Conservation (phyloP, 2,797 vertebrate species). For the Periparus ater region DNA sequence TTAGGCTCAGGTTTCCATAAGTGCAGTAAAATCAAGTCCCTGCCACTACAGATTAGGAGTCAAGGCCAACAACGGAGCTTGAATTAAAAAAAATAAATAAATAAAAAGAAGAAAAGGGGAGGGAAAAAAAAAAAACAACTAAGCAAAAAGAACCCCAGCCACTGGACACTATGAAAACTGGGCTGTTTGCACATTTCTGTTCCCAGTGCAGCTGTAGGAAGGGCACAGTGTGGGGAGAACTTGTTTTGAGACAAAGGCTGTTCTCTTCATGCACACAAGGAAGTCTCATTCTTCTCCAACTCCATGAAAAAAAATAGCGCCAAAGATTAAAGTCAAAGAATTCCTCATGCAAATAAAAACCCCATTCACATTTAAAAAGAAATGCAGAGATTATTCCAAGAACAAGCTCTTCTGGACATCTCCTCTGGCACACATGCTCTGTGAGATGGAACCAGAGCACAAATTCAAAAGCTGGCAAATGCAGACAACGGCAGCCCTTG, state of each 20-base stretch:
- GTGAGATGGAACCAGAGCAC: not conserved
- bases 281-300: conserved; percentile 1
- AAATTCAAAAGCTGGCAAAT: not conserved
- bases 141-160: not conserved
- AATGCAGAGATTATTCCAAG: conserved; percentile 22
- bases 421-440: not conserved
- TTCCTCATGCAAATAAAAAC: conserved; percentile 7
- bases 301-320: not conserved
- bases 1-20: not conserved
- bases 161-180: not conserved
- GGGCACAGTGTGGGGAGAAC: not conserved
- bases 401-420: conserved; percentile 14
- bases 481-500: not conserved
- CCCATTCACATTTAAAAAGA: conserved; percentile 34
- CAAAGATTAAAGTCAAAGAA: conserved; percentile 1
- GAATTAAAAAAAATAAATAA: not conserved
- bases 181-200: not conserved
- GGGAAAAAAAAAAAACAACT: too few relatives aligned
- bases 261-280: conserved; percentile 20
- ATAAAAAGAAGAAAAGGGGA: not conserved
- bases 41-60: not conserved
- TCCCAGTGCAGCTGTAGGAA: not conserved
- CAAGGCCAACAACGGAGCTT: not conserved
- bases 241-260: conserved; percentile 28
- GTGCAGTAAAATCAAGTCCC: not conserved